Percentiles rank a stretch among this genome's conserved stretches.
phyloP scores from a whole-genome alignment of 2,113 vertebrate genomes.

The Mirza zaza region DNA sequence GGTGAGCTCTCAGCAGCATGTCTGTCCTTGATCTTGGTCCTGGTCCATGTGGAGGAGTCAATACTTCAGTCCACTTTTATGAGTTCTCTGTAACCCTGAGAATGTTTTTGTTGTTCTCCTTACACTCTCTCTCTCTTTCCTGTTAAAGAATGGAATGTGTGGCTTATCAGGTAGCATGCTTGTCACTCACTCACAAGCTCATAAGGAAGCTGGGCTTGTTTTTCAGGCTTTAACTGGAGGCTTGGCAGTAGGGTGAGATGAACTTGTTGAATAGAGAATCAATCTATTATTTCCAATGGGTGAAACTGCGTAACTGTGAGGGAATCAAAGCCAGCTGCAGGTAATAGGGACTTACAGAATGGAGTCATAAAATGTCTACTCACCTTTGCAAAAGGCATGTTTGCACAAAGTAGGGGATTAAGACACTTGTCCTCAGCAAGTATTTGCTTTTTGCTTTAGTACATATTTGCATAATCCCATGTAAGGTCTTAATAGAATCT shows the following conservation, averaged over 20 bases:
- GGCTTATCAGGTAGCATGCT: neutral
- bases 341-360: neutral
- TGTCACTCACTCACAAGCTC: neutral
- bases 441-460: conserved; percentile 22
- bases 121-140: neutral
- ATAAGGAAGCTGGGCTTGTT: conserved; percentile 29
- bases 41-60: neutral
- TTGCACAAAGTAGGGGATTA: neutral
- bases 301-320: neutral
- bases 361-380: neutral
- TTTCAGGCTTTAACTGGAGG: neutral
- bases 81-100: neutral
- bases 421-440: neutral
- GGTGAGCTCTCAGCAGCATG: neutral
- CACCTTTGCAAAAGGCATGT: neutral
- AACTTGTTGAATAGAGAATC: neutral
- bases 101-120: neutral
- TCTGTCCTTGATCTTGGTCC: neutral
- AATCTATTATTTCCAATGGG: neutral
- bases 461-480: neutral
- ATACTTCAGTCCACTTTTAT: neutral
- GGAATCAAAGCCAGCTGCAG: neutral
- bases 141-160: neutral
- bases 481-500: neutral
- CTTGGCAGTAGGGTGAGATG: neutral